These are phyloP conservation scores for Hypsopygia costalis DNA, from an alignment of 2,888 invertebrate species.

Conservation along the genomic window DNA sequence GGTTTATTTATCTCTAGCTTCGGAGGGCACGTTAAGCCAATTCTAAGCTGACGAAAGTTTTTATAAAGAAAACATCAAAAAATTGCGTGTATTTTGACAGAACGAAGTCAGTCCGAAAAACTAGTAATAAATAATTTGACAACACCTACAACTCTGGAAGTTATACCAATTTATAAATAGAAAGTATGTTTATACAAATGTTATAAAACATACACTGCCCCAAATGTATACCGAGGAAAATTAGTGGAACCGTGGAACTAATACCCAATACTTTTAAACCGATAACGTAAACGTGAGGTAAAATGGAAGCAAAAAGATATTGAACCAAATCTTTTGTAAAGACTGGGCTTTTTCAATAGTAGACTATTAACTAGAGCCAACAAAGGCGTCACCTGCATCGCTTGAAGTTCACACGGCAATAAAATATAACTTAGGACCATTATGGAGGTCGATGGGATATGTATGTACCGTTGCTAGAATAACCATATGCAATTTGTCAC, in stretches of 20 bases:
- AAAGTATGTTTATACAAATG: no score
- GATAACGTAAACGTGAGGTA: constrained; percentile 29
- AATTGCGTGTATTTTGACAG: no score
- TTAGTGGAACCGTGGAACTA: constrained; percentile 16
- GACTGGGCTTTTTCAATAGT: constrained; percentile 27
- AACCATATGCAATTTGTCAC: constrained; percentile 1
- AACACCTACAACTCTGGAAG: no score
- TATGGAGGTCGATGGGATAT: constrained; percentile 1
- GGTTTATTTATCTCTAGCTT: no score
- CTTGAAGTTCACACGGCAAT: constrained; percentile 54
- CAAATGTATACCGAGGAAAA: constrained; percentile 10
- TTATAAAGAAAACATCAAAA: no score
- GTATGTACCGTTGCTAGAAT: constrained; percentile 2
- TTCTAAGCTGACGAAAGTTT: no score
- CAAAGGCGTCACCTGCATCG: constrained; percentile 40
- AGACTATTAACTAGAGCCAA: constrained; percentile 32
- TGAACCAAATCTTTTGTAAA: constrained; percentile 11
- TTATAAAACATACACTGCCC: no score
- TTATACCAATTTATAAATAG: no score
- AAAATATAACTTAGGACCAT: constrained; percentile 36
- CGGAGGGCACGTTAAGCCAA: no score
- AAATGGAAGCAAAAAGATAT: constrained; percentile 23
- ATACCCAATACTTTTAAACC: constrained; percentile 3
- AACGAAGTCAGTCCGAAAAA: no score
- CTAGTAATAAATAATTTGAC: no score